Evolutionary conservation across 2,888 invertebrate genomes (phyloP), one percentile per base, ranked within the genome.

Genomic region (Brachyopa scutellaris): DNA sequence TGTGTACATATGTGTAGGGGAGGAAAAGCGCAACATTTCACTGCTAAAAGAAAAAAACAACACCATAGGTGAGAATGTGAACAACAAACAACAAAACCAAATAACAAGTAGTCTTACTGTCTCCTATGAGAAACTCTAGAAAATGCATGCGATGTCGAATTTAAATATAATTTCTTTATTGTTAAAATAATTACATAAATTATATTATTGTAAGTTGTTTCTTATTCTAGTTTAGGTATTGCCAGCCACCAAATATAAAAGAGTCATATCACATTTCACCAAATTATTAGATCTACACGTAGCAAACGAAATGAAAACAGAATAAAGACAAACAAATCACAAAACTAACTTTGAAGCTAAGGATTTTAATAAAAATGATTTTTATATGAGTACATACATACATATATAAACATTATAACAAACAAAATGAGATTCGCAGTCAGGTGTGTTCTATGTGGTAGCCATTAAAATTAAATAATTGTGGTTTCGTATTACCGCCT

Each of bases 131-230:
- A 55, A 49, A 42, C 31, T 82, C 70, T 82, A 82, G 82, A 82
- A 82, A 82, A 77, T 82, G 66, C 82, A 82, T 82, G 82, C 82
- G 77, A 77, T 82, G 45, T 74, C 33, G 15, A 66, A 59, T 51
- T 51, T n/a, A 61, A 33, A 73, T 66, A 79, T 45, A 36, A 64
- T 47, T n/a, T n/a, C 33, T 33, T 73, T 59, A 55, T 33, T 31
- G 21, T 19, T 76, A 38, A 74, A 57, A 13, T 5, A 38, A 45
- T 59, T 21, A 26, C 49, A 13, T 1, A 8, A 15, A 11, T 33
- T 53, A 17, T 13, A 15, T 42, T 61, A n/a, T 42, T 29, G 13
- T 33, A 29, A n/a, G 15, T 33, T 31, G 7, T 47, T 33, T 21
- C 33, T 29, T n/a, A 11, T 42, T n/a, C 36, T n/a, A n/a, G n/a